A percentile compares a stretch with the other conserved stretches of the same genome.
These are phyloP conservation scores for Poicephalus gulielmi DNA, from an alignment of 2,113 vertebrate genomes.

Conservation along the genomic window DNA sequence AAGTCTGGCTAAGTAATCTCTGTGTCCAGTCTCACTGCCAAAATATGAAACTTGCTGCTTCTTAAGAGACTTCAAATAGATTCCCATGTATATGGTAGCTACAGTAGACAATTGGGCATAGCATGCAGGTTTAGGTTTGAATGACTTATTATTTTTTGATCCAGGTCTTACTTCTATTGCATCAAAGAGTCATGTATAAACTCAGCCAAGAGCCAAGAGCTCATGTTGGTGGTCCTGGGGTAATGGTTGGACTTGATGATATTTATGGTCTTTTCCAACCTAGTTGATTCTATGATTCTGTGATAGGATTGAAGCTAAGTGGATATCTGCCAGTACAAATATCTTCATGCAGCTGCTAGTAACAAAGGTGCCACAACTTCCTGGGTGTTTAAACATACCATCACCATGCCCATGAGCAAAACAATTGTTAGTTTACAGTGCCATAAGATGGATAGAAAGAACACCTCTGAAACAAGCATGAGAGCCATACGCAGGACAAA, in stretches of 20 bases:
- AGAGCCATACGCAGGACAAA: background rate
- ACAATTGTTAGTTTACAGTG: background rate
- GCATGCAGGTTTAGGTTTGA: background rate
- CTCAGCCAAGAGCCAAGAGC: background rate
- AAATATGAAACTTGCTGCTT: background rate
- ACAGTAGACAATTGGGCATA: background rate
- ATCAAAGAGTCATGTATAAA: background rate
- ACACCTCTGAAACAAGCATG: background rate
- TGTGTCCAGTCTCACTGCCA: background rate
- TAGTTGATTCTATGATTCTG: background rate
- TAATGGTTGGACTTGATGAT: background rate
- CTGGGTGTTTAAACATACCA: background rate
- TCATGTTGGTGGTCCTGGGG: background rate
- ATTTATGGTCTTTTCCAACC: background rate
- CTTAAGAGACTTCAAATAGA: background rate
- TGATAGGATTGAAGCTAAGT: background rate
- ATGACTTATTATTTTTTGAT: background rate
- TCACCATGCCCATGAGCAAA: background rate
- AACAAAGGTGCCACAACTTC: background rate
- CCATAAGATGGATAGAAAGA: background rate
- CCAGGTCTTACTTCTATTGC: background rate
- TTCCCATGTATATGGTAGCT: background rate
- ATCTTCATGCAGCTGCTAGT: background rate
- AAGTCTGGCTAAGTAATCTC: background rate
- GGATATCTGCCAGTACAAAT: background rate